Conservation (phyloP, 2,797 vertebrate genomes). For the Eupleurogrammus muticus region DNA sequence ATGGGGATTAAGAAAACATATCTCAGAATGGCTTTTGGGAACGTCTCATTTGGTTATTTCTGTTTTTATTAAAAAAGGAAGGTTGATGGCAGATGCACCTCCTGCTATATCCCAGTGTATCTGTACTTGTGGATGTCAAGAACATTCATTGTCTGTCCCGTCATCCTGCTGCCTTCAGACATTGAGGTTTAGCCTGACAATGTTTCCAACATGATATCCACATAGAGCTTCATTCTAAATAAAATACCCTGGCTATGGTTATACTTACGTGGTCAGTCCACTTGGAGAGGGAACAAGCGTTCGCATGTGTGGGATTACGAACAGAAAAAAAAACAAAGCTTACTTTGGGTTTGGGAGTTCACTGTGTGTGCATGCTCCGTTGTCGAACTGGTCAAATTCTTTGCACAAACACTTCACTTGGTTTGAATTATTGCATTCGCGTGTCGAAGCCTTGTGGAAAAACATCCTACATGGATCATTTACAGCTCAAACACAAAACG, state of each 20-base stretch:
- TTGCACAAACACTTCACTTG: conserved; percentile 4
- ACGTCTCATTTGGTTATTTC: background rate
- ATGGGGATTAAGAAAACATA: background rate
- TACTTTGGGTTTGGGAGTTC: background rate
- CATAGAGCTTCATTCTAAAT: background rate
- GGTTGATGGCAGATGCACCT: background rate
- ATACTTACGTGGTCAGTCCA: background rate
- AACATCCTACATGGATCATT: background rate
- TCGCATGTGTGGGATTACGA: background rate
- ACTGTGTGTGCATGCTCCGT: background rate
- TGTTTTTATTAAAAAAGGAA: background rate
- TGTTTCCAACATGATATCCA: background rate
- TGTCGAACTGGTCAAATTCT: conserved; percentile 1
- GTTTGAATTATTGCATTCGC: conserved; percentile 1
- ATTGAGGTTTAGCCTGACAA: background rate
- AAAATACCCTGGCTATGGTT: background rate
- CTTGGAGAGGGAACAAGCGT: background rate
- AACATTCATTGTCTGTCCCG: too few species aligned
- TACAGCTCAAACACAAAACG: conserved; percentile 4
- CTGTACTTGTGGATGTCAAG: background rate
- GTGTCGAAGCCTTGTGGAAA: background rate
- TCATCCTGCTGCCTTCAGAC: background rate
- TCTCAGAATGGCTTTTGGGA: background rate
- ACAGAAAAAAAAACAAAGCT: background rate
- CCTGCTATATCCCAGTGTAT: too few species aligned